Conservation (phyloP, 2,797 vertebrate genomes). For the Rhynchotus rufescens region DNA sequence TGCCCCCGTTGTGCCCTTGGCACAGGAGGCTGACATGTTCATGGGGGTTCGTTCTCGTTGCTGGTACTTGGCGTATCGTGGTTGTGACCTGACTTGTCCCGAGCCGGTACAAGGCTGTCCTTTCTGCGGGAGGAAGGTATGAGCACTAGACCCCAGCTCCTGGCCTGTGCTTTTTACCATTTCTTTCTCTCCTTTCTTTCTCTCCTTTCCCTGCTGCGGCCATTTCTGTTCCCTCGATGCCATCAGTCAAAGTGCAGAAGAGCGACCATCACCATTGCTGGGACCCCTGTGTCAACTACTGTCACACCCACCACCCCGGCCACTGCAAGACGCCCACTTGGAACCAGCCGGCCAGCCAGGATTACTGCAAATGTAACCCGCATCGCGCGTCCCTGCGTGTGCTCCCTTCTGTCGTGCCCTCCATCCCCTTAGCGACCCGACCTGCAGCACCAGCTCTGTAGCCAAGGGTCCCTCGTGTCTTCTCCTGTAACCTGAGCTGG, state of each 20-base stretch:
- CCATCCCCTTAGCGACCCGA: neutral
- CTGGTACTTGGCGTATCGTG: neutral
- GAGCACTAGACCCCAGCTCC: neutral
- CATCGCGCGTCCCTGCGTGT: rapidly evolving
- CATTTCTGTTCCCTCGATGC: neutral
- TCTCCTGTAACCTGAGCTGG: neutral
- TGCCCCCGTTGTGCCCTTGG: neutral
- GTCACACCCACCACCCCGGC: slow-evolving; percentile 86
- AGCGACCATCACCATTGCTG: slow-evolving; percentile 93
- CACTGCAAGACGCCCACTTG: slow-evolving; percentile 91
- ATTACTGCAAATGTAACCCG: slow-evolving; percentile 93
- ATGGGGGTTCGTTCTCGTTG: neutral
- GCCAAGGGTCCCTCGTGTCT: neutral
- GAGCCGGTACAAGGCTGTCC: neutral
- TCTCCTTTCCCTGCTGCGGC: neutral
- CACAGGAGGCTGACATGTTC: rapidly evolving
- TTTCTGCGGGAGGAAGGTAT: neutral
- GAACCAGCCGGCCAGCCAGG: slow-evolving; percentile 88
- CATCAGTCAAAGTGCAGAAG: slow-evolving; percentile 93
- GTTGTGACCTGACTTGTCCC: neutral
- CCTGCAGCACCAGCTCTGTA: neutral
- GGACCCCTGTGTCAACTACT: slow-evolving; percentile 93
- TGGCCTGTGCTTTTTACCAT: neutral
- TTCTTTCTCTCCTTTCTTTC: neutral
- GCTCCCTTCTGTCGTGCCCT: neutral